These are phyloP conservation scores for Trachops cirrhosus DNA, from an alignment of 2,797 vertebrate species.

Conservation along the genomic window DNA sequence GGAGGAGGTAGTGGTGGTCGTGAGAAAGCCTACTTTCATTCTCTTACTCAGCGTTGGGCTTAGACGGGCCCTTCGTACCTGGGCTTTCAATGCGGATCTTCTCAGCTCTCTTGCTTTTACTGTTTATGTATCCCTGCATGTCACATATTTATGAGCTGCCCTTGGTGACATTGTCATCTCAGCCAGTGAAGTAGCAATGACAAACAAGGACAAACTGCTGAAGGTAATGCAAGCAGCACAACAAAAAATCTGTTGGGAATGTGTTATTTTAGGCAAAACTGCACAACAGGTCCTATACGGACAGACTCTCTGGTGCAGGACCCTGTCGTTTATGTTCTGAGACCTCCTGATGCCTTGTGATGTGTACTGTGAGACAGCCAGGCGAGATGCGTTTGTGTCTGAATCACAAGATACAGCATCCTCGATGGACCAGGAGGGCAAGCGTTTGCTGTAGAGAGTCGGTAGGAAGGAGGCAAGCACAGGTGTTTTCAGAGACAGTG, in stretches of 20 bases:
- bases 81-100: rapidly evolving
- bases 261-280: neutral
- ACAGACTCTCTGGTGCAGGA: neutral
- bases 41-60: neutral
- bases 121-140: rapidly evolving
- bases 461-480: neutral
- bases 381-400: neutral
- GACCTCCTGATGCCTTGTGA: too few relatives aligned
- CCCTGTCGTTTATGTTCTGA: neutral
- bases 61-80: rapidly evolving
- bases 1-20: too few relatives aligned
- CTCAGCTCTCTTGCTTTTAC: neutral
- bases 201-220: neutral
- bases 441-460: neutral
- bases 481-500: neutral
- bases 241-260: neutral
- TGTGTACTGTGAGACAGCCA: neutral
- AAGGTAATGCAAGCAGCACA: neutral
- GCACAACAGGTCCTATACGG: rapidly evolving
- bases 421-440: neutral
- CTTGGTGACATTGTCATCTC: too few relatives aligned
- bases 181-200: neutral
- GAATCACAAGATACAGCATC: neutral
- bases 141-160: neutral
- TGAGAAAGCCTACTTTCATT: neutral